Percentiles rank a stretch among this genome's conserved stretches.
These are phyloP conservation scores for Trematocara nigrifrons DNA, from an alignment of 2,113 vertebrate genomes.

Conservation along the genomic window DNA sequence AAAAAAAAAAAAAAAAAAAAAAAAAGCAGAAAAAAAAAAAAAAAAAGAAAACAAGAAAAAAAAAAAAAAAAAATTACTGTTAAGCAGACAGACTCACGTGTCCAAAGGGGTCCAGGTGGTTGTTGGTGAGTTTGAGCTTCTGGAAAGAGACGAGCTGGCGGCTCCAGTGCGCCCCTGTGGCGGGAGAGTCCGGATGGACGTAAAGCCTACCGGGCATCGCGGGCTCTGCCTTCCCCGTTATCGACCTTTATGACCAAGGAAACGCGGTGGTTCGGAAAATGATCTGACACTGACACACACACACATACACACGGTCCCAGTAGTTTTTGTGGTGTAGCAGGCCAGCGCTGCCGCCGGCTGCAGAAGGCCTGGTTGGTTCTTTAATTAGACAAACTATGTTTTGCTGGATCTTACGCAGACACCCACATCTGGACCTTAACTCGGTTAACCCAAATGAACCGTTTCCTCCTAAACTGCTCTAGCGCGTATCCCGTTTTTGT, in stretches of 20 bases:
- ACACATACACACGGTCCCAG: neutral
- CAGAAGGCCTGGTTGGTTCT: neutral
- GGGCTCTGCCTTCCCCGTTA: conserved; percentile 95
- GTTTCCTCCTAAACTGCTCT: neutral
- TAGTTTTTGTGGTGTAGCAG: neutral
- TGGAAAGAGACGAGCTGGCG: conserved; percentile 96
- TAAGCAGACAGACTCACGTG: conserved; percentile 78
- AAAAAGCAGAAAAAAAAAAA: too few species aligned
- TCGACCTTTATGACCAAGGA: conserved; percentile 73
- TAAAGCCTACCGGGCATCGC: conserved; percentile 95
- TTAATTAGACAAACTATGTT: conserved; percentile 17
- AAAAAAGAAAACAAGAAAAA: too few species aligned
- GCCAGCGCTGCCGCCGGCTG: neutral
- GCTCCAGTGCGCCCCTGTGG: conserved; percentile 95
- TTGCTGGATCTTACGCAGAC: neutral
- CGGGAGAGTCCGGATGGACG: conserved; percentile 93
- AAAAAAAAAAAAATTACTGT: too few species aligned
- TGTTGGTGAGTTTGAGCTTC: conserved; percentile 98
- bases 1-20: too few species aligned
- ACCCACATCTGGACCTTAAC: neutral
- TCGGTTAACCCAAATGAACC: neutral
- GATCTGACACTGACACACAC: neutral
- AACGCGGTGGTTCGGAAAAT: neutral
- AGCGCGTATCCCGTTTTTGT: neutral
- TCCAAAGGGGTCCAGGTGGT: conserved; percentile 96